A percentile compares a stretch with the other conserved stretches of the same genome.
Evolutionary conservation across 1,140 invertebrate species (phyloP).

Genomic region (Caenorhabditis briggsae): DNA sequence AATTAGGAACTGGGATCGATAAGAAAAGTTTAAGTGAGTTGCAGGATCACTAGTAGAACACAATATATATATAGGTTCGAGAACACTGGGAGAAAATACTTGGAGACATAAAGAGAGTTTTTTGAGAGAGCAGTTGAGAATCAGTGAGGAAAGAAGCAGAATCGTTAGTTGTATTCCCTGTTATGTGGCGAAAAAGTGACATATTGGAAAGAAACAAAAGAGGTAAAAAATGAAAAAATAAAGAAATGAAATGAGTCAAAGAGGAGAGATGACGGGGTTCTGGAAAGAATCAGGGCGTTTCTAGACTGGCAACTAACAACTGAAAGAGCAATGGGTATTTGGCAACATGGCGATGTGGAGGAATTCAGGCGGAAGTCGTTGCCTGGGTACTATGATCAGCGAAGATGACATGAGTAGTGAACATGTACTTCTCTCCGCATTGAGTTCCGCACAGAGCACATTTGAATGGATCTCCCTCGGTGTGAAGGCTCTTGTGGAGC

Average conservation of each 20-base stretch:
- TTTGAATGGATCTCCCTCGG: slow-evolving; percentile 92
- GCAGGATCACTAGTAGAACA: not conserved
- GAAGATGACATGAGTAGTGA: slow-evolving; percentile 93
- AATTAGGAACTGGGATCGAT: not conserved
- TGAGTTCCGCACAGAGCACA: slow-evolving; percentile 96
- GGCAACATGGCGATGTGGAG: not conserved
- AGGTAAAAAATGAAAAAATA: not conserved
- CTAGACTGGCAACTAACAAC: slow-evolving; percentile 49
- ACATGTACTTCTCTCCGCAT: slow-evolving; percentile 93
- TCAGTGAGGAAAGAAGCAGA: slow-evolving; percentile 47
- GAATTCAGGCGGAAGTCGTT: slow-evolving; percentile 49
- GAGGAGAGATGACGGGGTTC: not conserved
- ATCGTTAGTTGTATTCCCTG: slow-evolving; percentile 51
- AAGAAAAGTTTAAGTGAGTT: not conserved
- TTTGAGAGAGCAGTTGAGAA: slow-evolving; percentile 38
- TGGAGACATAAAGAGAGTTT: not conserved
- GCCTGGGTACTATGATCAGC: slow-evolving; percentile 84
- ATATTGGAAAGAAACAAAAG: not conserved
- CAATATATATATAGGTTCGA: not conserved
- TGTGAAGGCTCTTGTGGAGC: slow-evolving; percentile 95
- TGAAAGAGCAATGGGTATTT: slow-evolving; percentile 47
- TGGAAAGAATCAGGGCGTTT: not conserved
- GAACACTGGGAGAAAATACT: slow-evolving; percentile 33
- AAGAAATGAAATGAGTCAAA: not conserved
- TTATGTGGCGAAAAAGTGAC: not conserved